A percentile compares a stretch with the other conserved stretches of the same genome.
Conservation (phyloP, 2,797 vertebrate genomes). For the Neosalanx taihuensis region DNA sequence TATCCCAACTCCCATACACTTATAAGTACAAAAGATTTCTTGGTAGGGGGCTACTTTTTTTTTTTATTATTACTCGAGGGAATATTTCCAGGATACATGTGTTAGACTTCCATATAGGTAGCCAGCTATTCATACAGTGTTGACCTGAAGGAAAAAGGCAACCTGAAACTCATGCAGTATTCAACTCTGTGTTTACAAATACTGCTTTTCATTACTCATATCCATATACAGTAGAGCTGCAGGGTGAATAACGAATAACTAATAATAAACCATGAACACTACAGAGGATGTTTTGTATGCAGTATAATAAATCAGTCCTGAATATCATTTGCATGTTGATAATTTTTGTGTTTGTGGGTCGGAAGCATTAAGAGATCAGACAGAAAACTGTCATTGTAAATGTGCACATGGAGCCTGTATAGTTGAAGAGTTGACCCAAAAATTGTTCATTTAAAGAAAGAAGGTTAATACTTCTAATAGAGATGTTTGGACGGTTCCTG, state of each 20-base stretch:
- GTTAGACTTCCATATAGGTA: neutral
- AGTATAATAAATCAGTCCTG: no score
- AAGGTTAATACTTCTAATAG: slow-evolving; percentile 3
- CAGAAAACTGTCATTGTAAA: neutral
- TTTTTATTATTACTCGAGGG: neutral
- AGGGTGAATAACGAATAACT: neutral
- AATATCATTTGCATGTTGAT: slow-evolving; percentile 9
- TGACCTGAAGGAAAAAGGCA: slow-evolving; percentile 29
- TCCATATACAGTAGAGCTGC: neutral
- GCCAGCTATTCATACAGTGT: slow-evolving; percentile 31
- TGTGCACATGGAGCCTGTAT: neutral
- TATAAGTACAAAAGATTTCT: slow-evolving; percentile 20
- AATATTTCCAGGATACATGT: slow-evolving; percentile 5
- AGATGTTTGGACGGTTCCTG: slow-evolving; percentile 11
- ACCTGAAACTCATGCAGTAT: slow-evolving; percentile 40
- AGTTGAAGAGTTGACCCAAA: no score
- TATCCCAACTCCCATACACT: slow-evolving; percentile 29
- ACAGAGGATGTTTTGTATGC: slow-evolving; percentile 1
- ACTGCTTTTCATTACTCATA: slow-evolving; percentile 26
- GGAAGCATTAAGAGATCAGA: no score
- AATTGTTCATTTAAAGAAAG: neutral
- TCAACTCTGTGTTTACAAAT: slow-evolving; percentile 33
- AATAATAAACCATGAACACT: slow-evolving; percentile 39
- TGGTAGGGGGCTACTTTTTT: neutral
- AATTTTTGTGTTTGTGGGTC: slow-evolving; percentile 1